A percentile compares a stretch with the other conserved stretches of the same genome.
Conservation (phyloP, 2,113 vertebrate species). For the Hylia prasina region DNA sequence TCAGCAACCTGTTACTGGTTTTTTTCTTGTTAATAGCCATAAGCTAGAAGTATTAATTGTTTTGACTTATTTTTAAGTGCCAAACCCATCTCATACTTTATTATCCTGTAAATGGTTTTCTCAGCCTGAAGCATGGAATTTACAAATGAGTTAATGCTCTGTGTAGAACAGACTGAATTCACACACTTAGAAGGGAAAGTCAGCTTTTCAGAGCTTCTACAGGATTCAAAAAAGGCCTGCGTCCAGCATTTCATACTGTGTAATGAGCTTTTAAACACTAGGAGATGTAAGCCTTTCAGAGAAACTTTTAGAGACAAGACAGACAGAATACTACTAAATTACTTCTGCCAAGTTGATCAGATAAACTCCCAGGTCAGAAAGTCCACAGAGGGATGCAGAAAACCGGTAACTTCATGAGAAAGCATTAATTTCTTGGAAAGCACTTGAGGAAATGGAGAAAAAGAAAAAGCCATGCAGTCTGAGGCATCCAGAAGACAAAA, state of each 20-base stretch:
- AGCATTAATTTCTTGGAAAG: not conserved
- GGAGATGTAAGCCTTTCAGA: not conserved
- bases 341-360: not conserved
- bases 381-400: rapidly evolving
- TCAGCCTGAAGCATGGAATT: not conserved
- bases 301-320: not conserved
- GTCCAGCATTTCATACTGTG: not conserved
- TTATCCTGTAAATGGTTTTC: not conserved
- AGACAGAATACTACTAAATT: not conserved
- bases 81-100: not conserved
- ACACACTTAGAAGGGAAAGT: not conserved
- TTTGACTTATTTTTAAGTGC: not conserved
- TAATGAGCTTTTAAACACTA: not conserved
- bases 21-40: not conserved
- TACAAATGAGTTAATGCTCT: not conserved
- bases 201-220: not conserved
- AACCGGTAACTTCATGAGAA: not conserved
- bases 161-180: not conserved
- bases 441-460: not conserved
- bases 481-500: not conserved
- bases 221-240: not conserved
- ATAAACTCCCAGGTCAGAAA: not conserved
- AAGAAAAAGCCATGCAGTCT: not conserved
- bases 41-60: not conserved
- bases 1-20: not conserved